phyloP scores from a whole-genome alignment of 2,888 invertebrate species.

The Leptopilina syphax region DNA sequence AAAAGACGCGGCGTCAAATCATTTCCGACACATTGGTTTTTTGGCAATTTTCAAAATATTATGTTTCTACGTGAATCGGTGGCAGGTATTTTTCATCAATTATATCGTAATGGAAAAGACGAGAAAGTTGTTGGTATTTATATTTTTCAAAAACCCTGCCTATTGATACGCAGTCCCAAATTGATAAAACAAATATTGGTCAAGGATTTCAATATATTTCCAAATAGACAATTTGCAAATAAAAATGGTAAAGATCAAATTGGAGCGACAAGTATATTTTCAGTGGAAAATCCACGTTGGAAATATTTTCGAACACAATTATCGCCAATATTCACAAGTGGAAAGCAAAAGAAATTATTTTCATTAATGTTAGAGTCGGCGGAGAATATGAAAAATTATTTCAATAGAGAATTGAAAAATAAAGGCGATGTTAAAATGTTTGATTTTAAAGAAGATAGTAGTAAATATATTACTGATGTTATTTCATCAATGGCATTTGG shows the following conservation, averaged over 20 bases:
- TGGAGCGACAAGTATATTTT: constrained; percentile 71
- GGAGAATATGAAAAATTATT: constrained; percentile 57
- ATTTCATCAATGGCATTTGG: constrained; percentile 69
- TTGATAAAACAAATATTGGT: constrained; percentile 76
- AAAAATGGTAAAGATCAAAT: constrained; percentile 69
- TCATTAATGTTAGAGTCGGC: constrained; percentile 74
- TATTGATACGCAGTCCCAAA: constrained; percentile 76
- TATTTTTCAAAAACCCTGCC: constrained; percentile 75
- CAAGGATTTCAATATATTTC: constrained; percentile 77
- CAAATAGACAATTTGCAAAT: constrained; percentile 73
- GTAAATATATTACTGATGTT: constrained; percentile 65
- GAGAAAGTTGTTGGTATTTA: constrained; percentile 76
- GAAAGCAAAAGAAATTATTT: constrained; percentile 79
- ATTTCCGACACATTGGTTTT: constrained; percentile 58
- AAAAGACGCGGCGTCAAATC: constrained; percentile 62
- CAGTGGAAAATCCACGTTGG: constrained; percentile 78
- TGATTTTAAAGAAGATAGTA: constrained; percentile 49
- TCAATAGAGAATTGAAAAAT: constrained; percentile 42
- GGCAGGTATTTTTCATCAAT: constrained; percentile 58
- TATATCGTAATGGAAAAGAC: constrained; percentile 56
- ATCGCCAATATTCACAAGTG: constrained; percentile 79
- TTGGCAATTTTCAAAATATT: constrained; percentile 66
- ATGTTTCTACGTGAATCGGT: constrained; percentile 62
- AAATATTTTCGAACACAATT: constrained; percentile 77
- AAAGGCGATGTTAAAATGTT: constrained; percentile 44